Base-by-base conservation (phyloP, 2,888 invertebrate species). In the Argyresthia albistria region DNA sequence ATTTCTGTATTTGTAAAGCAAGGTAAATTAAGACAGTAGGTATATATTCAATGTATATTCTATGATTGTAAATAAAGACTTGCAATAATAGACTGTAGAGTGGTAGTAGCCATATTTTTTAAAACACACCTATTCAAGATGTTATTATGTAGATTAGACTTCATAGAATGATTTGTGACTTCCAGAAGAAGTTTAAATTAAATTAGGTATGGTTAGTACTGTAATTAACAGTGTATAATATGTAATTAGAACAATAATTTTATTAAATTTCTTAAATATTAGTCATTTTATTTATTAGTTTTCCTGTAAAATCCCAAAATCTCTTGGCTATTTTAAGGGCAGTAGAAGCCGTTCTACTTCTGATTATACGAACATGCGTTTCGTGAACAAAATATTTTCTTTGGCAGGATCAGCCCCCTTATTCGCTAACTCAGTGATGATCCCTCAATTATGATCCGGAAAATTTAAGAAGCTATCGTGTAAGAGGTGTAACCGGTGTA, bases 201-300 rank as follows among this genome's bases (percentile, higher is more conserved):
- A n/a, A n/a, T n/a, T n/a, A n/a, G n/a, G n/a, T n/a, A 69, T 60
- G 65, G 35, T 50, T 49, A 43, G 70, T 67, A 9, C 84, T 83
- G 86, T 83, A 56, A 54, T 75, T 76, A 74, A 78, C 70, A 72
- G 59, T 86, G 86, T 87, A 87, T 80, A 86, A 84, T 77, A 74
- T 83, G 78, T 87, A 84, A 83, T 79, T 86, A 84, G 84, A 81
- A 80, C 73, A 76, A 76, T 77, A 72, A 82, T 80, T 84, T 83
- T 81, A 86, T 75, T 84, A 87, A 84, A 86, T 82, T 84, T 84
- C 84, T 69, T 82, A 80, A 82, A 77, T 73, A 73, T 66, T 67
- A 59, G 16, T 37, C 46, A 35, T 45, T 42, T 55, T 43, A 25
- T 7, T n/a, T 51, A 4, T 39, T 46, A 7, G n/a, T 16, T 48